These are phyloP conservation scores for Lethocerus indicus DNA, from an alignment of 1,140 invertebrate species.

Conservation along the genomic window DNA sequence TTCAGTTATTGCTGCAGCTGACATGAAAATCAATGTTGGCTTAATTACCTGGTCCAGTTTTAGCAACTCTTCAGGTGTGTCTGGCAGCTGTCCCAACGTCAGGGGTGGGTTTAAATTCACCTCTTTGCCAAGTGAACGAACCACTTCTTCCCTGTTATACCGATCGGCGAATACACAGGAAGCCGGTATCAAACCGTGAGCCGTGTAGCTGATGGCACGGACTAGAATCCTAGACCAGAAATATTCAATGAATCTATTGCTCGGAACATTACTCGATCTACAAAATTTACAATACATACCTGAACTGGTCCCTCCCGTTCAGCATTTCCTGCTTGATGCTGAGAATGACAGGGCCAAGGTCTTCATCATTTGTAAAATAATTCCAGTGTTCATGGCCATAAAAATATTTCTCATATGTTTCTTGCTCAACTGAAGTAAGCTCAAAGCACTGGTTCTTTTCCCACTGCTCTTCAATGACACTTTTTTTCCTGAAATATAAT, in stretches of 20 bases:
- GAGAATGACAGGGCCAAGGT: slow-evolving; percentile 86
- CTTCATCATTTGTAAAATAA: slow-evolving; percentile 92
- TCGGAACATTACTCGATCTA: too few species aligned
- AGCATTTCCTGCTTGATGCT: slow-evolving; percentile 92
- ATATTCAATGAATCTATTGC: too few species aligned
- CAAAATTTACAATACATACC: slow-evolving; percentile 28
- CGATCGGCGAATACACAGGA: slow-evolving; percentile 88
- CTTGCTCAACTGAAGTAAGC: slow-evolving; percentile 83
- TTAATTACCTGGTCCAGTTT: slow-evolving; percentile 78
- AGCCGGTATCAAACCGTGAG: slow-evolving; percentile 83
- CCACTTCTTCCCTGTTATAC: slow-evolving; percentile 87
- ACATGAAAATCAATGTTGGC: too few species aligned
- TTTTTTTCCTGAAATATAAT: slow-evolving; percentile 45
- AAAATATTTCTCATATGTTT: slow-evolving; percentile 89
- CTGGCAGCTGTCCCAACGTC: slow-evolving; percentile 75
- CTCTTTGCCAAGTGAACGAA: slow-evolving; percentile 78
- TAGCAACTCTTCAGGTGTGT: slow-evolving; percentile 81
- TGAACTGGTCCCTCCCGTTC: slow-evolving; percentile 80
- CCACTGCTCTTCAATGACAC: slow-evolving; percentile 79
- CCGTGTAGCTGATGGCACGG: slow-evolving; percentile 81
- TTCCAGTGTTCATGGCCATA: slow-evolving; percentile 96
- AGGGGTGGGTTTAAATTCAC: slow-evolving; percentile 84
- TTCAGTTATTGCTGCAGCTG: too few species aligned
- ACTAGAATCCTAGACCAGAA: slow-evolving; percentile 57
- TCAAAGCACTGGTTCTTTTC: slow-evolving; percentile 79